These are phyloP conservation scores for Oncorhynchus mykiss DNA, from an alignment of 2,113 vertebrate genomes.

Conservation along the genomic window DNA sequence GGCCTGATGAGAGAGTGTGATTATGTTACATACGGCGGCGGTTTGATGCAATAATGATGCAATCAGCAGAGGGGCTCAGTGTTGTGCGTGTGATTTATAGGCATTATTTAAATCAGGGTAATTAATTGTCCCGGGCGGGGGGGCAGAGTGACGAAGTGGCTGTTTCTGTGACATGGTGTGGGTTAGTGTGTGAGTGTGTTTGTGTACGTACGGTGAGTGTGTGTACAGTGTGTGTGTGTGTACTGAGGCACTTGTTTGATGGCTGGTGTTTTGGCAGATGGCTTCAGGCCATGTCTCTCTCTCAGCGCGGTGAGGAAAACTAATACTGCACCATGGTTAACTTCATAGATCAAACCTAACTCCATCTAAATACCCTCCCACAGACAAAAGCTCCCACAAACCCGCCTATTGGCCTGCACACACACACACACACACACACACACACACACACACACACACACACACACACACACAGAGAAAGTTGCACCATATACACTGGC, in stretches of 20 bases:
- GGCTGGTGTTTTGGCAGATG: constrained; percentile 60
- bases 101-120: constrained; percentile 55
- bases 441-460: constrained; percentile 27
- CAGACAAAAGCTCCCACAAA: background rate
- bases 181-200: too few relatives aligned
- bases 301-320: background rate
- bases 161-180: constrained; percentile 38
- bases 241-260: constrained; percentile 26
- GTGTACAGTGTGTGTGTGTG: too few relatives aligned
- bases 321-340: background rate
- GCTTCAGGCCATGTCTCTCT: constrained; percentile 42
- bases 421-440: constrained; percentile 9
- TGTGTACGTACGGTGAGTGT: too few relatives aligned
- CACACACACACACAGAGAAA: constrained; percentile 34
- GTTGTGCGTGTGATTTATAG: constrained; percentile 59
- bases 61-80: constrained; percentile 64
- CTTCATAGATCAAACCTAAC: background rate
- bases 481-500: too few relatives aligned
- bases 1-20: constrained; percentile 64
- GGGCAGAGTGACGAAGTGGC: constrained; percentile 25
- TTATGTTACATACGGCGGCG: constrained; percentile 65
- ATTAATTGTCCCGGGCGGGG: constrained; percentile 50
- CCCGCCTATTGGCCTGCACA: background rate
- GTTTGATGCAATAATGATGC: constrained; percentile 68
- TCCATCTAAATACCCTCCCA: background rate